These are phyloP conservation scores for Euphonia xanthogaster DNA, from an alignment of 2,797 vertebrate genomes.

Conservation along the genomic window DNA sequence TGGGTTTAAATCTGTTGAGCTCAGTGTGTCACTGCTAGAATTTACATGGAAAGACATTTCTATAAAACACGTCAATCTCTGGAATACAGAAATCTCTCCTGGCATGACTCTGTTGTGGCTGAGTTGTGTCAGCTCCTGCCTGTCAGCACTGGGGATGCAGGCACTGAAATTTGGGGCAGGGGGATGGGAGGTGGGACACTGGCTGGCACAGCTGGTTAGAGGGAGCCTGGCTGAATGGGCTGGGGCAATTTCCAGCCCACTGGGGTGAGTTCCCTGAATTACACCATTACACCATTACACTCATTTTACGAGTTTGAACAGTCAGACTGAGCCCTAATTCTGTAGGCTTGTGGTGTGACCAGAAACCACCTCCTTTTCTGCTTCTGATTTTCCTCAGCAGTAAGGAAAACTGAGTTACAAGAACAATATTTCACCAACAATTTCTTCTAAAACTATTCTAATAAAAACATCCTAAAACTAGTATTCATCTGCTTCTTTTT, in stretches of 20 bases:
- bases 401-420: conserved; percentile 60
- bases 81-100: neutral
- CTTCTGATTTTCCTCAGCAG: conserved; percentile 59
- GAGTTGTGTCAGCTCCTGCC: neutral
- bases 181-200: neutral
- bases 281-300: neutral
- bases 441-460: conserved; percentile 55
- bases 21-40: neutral
- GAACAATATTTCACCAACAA: conserved; percentile 54
- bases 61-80: neutral
- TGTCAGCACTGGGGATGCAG: neutral
- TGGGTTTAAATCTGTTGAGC: neutral
- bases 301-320: conserved; percentile 3
- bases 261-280: neutral
- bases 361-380: conserved; percentile 62
- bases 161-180: fast-evolving
- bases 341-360: conserved; percentile 37
- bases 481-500: neutral
- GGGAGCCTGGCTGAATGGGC: fast-evolving
- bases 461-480: conserved; percentile 53
- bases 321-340: conserved; percentile 5
- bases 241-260: neutral
- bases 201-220: neutral
- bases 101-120: fast-evolving
- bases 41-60: neutral